phyloP scores from a whole-genome alignment of 2,888 invertebrate species.

The Synergus laeviventris region DNA sequence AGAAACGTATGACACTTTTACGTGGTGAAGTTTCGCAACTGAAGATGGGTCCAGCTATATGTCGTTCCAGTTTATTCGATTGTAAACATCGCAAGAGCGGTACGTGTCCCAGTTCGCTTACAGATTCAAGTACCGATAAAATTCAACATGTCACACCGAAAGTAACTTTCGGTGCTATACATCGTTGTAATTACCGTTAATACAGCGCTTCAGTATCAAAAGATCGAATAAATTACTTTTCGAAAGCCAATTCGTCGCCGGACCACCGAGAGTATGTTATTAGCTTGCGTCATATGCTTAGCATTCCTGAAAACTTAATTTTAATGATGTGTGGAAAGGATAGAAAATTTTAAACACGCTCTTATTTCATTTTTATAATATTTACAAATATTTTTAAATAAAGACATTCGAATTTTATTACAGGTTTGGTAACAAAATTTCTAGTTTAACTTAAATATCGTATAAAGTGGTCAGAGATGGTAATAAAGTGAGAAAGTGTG shows the following conservation, averaged over 20 bases:
- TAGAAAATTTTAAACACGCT: background rate
- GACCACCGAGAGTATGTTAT: conserved; percentile 23
- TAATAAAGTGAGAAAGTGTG: too few species aligned
- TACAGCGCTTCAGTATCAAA: conserved; percentile 5
- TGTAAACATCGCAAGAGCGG: conserved; percentile 21
- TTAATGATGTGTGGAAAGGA: background rate
- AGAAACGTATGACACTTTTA: conserved; percentile 34
- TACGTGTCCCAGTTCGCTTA: conserved; percentile 9
- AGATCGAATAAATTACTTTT: conserved; percentile 29
- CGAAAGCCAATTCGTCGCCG: conserved; percentile 28
- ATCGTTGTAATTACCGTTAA: conserved; percentile 28
- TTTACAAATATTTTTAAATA: too few species aligned
- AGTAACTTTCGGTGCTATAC: conserved; percentile 20
- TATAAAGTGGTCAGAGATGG: too few species aligned
- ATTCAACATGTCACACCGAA: conserved; percentile 23
- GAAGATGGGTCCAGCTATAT: conserved; percentile 28
- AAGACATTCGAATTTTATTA: too few species aligned
- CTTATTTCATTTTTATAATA: background rate
- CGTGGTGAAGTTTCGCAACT: conserved; percentile 28
- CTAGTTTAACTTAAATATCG: too few species aligned
- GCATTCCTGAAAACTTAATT: conserved; percentile 24
- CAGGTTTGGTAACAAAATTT: too few species aligned
- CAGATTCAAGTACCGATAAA: conserved; percentile 27
- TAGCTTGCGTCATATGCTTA: conserved; percentile 23
- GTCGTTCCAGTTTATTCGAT: conserved; percentile 39